These are phyloP conservation scores for Anticlea derivata DNA, from an alignment of 2,888 invertebrate genomes.

Conservation along the genomic window DNA sequence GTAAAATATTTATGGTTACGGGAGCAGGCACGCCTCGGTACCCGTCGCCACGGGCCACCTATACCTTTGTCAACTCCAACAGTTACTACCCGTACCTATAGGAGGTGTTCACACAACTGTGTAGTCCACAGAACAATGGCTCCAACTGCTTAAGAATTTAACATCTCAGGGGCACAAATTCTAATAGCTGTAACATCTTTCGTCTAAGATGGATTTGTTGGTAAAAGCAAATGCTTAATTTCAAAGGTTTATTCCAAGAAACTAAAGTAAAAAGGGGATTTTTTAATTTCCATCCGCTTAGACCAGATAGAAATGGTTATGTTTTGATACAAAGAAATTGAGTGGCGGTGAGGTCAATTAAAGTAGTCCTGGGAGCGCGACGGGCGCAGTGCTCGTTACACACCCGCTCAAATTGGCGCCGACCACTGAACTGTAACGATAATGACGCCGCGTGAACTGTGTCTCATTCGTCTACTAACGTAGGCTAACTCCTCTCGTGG, in stretches of 20 bases:
- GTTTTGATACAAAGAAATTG: constrained; percentile 59
- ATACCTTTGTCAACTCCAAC: constrained; percentile 44
- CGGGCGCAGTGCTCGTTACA: constrained; percentile 66
- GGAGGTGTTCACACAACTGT: constrained; percentile 4
- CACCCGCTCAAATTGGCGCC: constrained; percentile 69
- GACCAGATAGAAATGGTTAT: constrained; percentile 21
- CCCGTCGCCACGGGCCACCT: constrained; percentile 52
- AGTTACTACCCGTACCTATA: constrained; percentile 25
- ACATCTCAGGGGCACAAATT: no score
- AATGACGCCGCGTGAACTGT: constrained; percentile 68
- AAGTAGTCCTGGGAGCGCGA: constrained; percentile 63
- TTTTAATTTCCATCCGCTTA: background rate
- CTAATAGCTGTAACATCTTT: background rate
- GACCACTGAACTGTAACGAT: constrained; percentile 73
- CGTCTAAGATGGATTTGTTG: background rate
- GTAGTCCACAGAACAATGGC: constrained; percentile 22
- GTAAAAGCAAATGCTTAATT: background rate
- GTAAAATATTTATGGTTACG: constrained; percentile 73
- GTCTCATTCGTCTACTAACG: constrained; percentile 67
- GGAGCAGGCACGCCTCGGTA: constrained; percentile 68
- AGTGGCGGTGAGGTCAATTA: constrained; percentile 62
- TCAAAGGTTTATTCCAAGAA: background rate
- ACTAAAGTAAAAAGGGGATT: background rate
- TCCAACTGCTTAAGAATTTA: constrained; percentile 13
- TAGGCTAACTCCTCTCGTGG: constrained; percentile 73